Percentiles rank a stretch among this genome's conserved stretches.
phyloP scores from a whole-genome alignment of 2,888 invertebrate species.

The Bruchidius siliquastri region DNA sequence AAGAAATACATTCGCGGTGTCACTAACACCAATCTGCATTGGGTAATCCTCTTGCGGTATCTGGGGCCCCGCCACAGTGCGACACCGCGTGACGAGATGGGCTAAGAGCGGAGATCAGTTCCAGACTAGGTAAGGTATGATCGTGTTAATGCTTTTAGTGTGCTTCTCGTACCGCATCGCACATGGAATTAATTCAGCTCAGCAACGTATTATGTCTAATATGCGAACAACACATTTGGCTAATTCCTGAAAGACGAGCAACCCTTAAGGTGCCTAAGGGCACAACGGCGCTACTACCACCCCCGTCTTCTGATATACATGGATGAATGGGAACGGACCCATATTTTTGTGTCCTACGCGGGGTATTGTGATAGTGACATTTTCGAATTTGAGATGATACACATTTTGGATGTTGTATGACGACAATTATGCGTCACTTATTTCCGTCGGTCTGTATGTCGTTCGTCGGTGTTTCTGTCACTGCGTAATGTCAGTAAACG shows the following conservation, averaged over 20 bases:
- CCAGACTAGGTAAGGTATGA: conserved; percentile 43
- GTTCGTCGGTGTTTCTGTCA: too few relatives aligned
- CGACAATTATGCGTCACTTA: too few relatives aligned
- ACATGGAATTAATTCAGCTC: conserved; percentile 44
- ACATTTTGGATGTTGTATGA: too few relatives aligned
- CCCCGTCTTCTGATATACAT: too few relatives aligned
- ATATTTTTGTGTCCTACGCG: too few relatives aligned
- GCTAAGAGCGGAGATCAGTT: conserved; percentile 38
- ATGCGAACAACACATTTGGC: conserved; percentile 46
- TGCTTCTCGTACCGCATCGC: conserved; percentile 44
- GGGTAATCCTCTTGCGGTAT: conserved; percentile 48
- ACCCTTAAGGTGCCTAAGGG: background rate
- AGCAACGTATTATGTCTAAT: conserved; percentile 46
- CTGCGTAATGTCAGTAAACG: too few relatives aligned
- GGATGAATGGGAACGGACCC: too few relatives aligned
- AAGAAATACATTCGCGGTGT: background rate
- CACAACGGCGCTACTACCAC: background rate
- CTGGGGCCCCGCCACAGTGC: conserved; percentile 43
- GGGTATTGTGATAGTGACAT: too few relatives aligned
- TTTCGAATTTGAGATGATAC: too few relatives aligned
- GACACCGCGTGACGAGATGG: conserved; percentile 40
- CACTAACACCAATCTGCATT: conserved; percentile 38
- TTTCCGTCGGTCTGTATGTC: too few relatives aligned
- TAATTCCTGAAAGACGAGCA: conserved; percentile 32
- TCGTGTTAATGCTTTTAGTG: conserved; percentile 48